A percentile compares a stretch with the other conserved stretches of the same genome.
Evolutionary conservation across 2,113 vertebrate genomes (phyloP).

Genomic region (Cyprinus carpio): DNA sequence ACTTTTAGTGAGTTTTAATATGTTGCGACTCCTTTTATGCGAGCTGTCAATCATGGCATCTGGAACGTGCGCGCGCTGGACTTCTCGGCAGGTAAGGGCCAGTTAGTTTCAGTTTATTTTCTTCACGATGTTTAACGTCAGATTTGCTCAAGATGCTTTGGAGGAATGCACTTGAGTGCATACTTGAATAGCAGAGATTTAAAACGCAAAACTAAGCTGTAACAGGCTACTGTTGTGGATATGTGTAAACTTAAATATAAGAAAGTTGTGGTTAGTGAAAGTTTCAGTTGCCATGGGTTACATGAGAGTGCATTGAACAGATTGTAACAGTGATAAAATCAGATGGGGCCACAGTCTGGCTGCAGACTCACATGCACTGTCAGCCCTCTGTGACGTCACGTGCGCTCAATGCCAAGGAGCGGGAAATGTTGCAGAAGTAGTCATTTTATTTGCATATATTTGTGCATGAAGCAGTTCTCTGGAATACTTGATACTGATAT

Average conservation of each 20-base stretch:
- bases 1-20: slow-evolving; percentile 7
- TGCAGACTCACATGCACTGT: not conserved
- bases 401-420: not conserved
- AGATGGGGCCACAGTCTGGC: not conserved
- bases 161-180: not conserved
- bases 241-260: not conserved
- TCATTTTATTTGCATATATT: not conserved
- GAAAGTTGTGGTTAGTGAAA: not conserved
- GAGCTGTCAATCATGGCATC: not conserved
- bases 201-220: not conserved
- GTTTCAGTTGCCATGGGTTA: not conserved
- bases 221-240: not conserved
- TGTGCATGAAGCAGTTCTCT: not conserved
- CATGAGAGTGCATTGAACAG: not conserved
- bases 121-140: not conserved
- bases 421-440: not conserved
- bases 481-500: not conserved
- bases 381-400: not conserved
- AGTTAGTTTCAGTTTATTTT: not conserved
- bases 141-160: no score
- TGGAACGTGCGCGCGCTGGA: not conserved
- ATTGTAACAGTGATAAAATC: not conserved
- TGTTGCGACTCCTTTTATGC: not conserved
- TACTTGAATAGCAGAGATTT: not conserved
- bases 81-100: slow-evolving; percentile 33